These are phyloP conservation scores for Pterostichus madidus DNA, from an alignment of 2,888 invertebrate genomes.

Conservation along the genomic window DNA sequence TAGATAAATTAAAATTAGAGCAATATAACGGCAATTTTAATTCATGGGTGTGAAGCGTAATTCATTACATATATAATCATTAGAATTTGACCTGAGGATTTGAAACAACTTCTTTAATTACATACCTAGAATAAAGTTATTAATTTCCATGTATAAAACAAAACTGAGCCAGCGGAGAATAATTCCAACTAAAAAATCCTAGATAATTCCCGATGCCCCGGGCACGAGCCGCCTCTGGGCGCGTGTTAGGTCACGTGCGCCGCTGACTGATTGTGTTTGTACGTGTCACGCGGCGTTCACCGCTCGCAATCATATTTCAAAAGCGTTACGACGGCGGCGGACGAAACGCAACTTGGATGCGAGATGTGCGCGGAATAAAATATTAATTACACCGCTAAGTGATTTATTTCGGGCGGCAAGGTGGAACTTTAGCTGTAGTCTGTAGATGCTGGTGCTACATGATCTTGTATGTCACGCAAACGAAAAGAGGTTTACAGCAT, in stretches of 20 bases:
- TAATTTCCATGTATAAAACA: background rate
- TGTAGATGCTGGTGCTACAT: background rate
- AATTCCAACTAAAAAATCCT: conserved; percentile 2
- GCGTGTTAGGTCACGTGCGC: conserved; percentile 57
- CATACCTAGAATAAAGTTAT: conserved; percentile 6
- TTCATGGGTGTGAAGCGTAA: conserved; percentile 24
- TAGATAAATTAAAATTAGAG: no score
- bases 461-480: background rate
- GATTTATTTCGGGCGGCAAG: conserved; percentile 38
- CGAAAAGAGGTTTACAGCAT: no score
- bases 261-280: conserved; percentile 63
- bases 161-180: background rate
- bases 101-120: conserved; percentile 8
- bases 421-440: background rate
- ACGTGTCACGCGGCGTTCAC: conserved; percentile 54
- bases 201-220: background rate
- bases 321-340: background rate
- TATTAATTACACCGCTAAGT: conserved; percentile 58
- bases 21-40: conserved; percentile 22
- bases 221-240: conserved; percentile 43
- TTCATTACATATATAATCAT: conserved; percentile 23
- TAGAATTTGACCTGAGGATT: conserved; percentile 35
- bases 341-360: background rate
- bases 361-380: conserved; percentile 57
- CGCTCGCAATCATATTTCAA: conserved; percentile 59